Percentiles rank a stretch among this genome's conserved stretches.
These are phyloP conservation scores for Heliconius aoede DNA, from an alignment of 2,888 invertebrate species.

Conservation along the genomic window DNA sequence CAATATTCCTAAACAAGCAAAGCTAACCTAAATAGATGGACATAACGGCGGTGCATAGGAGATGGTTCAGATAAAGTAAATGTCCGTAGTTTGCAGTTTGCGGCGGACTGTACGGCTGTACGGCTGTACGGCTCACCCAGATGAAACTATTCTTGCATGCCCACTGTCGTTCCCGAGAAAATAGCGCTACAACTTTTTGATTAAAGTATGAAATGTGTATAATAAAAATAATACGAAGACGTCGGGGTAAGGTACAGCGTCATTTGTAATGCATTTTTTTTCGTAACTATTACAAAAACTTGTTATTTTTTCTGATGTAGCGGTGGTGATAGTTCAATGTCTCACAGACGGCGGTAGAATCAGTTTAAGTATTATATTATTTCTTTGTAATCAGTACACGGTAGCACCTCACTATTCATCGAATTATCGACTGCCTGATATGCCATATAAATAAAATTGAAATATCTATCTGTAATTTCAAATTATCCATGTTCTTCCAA, in stretches of 20 bases:
- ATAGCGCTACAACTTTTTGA: constrained; percentile 18
- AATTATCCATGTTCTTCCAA: too few species aligned
- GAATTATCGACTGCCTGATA: too few species aligned
- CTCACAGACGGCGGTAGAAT: not conserved
- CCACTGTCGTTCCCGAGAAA: constrained; percentile 22
- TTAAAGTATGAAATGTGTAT: constrained; percentile 20
- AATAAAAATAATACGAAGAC: constrained; percentile 4
- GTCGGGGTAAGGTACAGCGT: not conserved
- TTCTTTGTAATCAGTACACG: too few species aligned
- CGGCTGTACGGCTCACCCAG: constrained; percentile 30
- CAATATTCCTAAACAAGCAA: constrained; percentile 14
- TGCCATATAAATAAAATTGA: too few species aligned
- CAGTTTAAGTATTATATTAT: too few species aligned
- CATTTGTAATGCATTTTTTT: not conserved
- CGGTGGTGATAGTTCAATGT: too few species aligned
- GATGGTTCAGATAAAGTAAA: constrained; percentile 34
- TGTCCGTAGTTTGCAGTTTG: constrained; percentile 38
- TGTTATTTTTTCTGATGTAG: not conserved
- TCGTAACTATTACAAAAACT: not conserved
- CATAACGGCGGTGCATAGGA: constrained; percentile 10
- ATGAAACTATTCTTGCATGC: constrained; percentile 35
- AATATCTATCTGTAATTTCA: too few species aligned
- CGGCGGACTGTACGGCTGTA: constrained; percentile 29
- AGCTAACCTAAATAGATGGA: constrained; percentile 14
- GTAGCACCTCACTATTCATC: too few species aligned